Base-by-base conservation (phyloP, 1,140 invertebrate genomes). In the Calycopis cecrops region DNA sequence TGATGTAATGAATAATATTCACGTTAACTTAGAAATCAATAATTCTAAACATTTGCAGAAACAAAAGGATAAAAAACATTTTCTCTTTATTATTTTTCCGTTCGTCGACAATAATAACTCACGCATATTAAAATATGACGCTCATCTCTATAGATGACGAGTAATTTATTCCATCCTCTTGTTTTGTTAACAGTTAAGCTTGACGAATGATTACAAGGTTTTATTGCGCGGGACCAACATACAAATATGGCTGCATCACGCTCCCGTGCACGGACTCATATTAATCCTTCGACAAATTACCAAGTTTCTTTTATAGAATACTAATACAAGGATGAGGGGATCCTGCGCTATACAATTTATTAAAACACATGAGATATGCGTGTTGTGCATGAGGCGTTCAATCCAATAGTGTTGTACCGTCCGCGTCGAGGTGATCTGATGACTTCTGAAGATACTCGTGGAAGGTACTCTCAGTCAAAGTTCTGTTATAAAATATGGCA, bases 231-330 rank as follows among this genome's bases (percentile, higher is more conserved):
- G 69, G 57, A 74, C 70, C 67, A 74, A 76, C 73, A 77, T 73
- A 80, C 75, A 79, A 79, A 83, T 79, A 78, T 73, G 73, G 67
- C 67, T 59, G 63, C 70, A 73, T 78, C 73, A 73, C 68, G 71
- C 71, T 74, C 71, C 73, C 71, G 79, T 83, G 78, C 76, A 76
- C 74, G 79, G 65, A 70, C 74, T 76, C 69, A 79, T 67, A 76
- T 76, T 76, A 67, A 80, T 80, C 74, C 79, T 59, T 60, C 72
- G 71, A 83, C 71, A 80, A 79, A 83, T 83, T 76, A 77, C 70
- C 62, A 4, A 4, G 9, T 44, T 44, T 40, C 14, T 17, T 44
- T 44, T 16, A 16, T 17, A 14, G 40, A 44, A 44, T 18, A 44
- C 6, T 14, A 44, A 44, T 14, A 44, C 21, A 28, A 28, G 21